Percentiles rank a stretch among this genome's conserved stretches.
Evolutionary conservation across 2,888 invertebrate species (phyloP).

Genomic region (Yponomeuta evonymella): DNA sequence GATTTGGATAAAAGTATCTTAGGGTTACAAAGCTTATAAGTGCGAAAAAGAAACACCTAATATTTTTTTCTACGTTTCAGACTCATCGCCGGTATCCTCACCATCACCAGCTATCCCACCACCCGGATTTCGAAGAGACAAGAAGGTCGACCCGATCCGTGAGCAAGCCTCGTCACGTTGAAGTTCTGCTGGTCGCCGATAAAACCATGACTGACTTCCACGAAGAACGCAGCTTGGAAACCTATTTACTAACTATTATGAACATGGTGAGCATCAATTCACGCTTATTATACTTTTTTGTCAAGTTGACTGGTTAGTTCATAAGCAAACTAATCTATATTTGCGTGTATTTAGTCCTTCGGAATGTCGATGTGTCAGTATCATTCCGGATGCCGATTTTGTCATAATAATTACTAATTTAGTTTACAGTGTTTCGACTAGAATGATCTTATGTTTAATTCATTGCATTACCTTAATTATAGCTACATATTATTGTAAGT

Average conservation of each 20-base stretch:
- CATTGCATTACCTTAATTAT: conserved; percentile 16
- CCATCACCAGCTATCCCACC: conserved; percentile 35
- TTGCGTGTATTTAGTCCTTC: neutral
- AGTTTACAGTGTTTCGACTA: neutral
- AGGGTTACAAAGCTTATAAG: no score
- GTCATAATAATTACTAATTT: conserved; percentile 4
- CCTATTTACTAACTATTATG: conserved; percentile 93
- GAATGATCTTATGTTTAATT: neutral
- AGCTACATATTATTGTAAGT: neutral
- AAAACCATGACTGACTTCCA: conserved; percentile 92
- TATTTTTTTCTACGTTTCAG: neutral
- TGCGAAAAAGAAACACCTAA: no score
- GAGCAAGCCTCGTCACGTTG: conserved; percentile 86
- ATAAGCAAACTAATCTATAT: neutral
- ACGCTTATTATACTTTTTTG: neutral
- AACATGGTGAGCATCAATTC: conserved; percentile 81
- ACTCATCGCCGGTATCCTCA: conserved; percentile 38
- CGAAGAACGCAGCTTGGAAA: conserved; percentile 87
- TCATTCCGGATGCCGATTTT: neutral
- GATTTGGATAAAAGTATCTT: no score
- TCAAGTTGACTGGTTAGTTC: neutral
- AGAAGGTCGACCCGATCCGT: conserved; percentile 77
- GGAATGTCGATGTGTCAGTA: neutral
- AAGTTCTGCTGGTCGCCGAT: conserved; percentile 92
- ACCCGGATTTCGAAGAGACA: conserved; percentile 31